These are phyloP conservation scores for Periparus ater DNA, from an alignment of 2,797 vertebrate genomes.

Conservation along the genomic window DNA sequence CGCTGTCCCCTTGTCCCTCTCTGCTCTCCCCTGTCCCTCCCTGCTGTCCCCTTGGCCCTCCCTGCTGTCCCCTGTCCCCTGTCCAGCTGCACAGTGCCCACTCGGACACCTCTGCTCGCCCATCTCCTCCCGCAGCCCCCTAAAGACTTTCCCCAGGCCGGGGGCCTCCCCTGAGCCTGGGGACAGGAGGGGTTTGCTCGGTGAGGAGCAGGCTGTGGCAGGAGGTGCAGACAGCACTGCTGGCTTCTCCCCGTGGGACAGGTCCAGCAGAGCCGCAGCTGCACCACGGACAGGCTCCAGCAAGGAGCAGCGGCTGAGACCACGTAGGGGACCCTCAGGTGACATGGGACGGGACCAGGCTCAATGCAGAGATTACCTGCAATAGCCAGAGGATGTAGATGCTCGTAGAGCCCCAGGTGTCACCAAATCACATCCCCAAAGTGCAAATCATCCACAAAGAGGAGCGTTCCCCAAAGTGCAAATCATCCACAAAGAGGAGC, in stretches of 20 bases:
- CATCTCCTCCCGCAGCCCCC: background rate
- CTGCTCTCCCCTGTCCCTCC: too few species aligned
- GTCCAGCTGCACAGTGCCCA: background rate
- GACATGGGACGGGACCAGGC: background rate
- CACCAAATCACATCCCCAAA: background rate
- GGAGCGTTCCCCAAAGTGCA: too few species aligned
- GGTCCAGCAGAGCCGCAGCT: background rate
- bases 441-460: too few species aligned
- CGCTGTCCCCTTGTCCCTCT: too few species aligned
- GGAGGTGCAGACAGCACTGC: background rate
- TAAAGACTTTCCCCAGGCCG: accelerated
- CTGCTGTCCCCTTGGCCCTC: too few species aligned
- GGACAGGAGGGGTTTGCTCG: too few species aligned
- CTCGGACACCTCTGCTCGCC: background rate
- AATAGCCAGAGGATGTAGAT: background rate
- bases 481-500: too few species aligned
- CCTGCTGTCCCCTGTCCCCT: background rate
- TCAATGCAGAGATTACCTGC: background rate
- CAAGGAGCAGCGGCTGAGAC: accelerated
- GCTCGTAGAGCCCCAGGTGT: background rate
- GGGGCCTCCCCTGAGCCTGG: accelerated
- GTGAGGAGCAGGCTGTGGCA: accelerated
- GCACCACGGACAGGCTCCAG: background rate
- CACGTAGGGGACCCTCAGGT: accelerated
- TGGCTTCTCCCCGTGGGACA: background rate